Evolutionary conservation across 2,888 invertebrate genomes (phyloP).

Genomic region (Drosophila phalerata): DNA sequence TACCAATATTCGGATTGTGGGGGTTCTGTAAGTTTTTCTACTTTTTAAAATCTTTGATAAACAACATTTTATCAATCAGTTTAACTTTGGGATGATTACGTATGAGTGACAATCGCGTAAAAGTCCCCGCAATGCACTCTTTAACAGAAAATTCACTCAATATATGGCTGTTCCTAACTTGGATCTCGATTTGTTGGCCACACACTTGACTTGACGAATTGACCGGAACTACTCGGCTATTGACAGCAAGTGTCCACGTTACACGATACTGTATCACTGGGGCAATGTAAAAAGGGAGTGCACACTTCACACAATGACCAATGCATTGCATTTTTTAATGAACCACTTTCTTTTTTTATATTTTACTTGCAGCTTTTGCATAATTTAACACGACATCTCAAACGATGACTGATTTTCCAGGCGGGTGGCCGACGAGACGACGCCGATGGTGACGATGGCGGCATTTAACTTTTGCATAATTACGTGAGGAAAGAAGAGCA

Average conservation of each 20-base stretch:
- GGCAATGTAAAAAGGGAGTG: conserved; percentile 13
- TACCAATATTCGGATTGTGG: too few relatives aligned
- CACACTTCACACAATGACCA: conserved; percentile 41
- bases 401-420: conserved; percentile 71
- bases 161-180: background rate
- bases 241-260: background rate
- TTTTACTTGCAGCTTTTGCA: conserved; percentile 47
- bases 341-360: conserved; percentile 22
- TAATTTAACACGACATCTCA: conserved; percentile 66
- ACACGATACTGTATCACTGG: background rate
- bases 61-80: too few relatives aligned
- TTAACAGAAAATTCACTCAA: background rate
- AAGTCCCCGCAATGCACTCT: background rate
- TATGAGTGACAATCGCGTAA: background rate
- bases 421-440: conserved; percentile 55
- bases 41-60: too few relatives aligned
- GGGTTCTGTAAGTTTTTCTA: too few relatives aligned
- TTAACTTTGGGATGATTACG: too few relatives aligned
- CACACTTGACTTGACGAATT: conserved; percentile 16
- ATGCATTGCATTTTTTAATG: conserved; percentile 50
- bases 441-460: conserved; percentile 38
- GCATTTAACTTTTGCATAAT: conserved; percentile 78
- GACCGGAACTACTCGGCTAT: background rate
- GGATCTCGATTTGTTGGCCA: background rate
- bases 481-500: conserved; percentile 40